Conservation (phyloP, 1,140 invertebrate species). For the Batillaria attramentaria region DNA sequence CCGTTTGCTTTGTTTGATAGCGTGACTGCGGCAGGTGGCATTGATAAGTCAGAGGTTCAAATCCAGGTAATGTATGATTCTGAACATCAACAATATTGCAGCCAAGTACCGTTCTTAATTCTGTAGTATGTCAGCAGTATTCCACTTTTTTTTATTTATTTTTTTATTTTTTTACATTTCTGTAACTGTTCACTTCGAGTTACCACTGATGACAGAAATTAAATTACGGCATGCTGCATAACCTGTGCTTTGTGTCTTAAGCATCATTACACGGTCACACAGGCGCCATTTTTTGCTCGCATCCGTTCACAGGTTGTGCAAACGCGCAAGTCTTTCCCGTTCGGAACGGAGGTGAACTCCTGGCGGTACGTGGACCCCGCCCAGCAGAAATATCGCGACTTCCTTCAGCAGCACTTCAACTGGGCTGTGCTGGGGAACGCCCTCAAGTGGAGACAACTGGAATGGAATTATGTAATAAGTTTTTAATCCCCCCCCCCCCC, state of each 20-base stretch:
- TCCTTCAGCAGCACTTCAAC: constrained; percentile 30
- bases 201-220: no score
- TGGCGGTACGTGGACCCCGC: background rate
- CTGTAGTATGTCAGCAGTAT: no score
- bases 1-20: background rate
- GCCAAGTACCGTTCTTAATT: no score
- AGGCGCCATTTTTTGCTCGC: no score
- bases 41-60: background rate
- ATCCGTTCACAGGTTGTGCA: constrained; percentile 9
- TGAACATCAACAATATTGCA: no score
- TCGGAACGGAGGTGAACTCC: background rate
- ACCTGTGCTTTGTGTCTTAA: no score
- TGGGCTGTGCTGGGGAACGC: constrained; percentile 30
- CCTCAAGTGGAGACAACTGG: constrained; percentile 22
- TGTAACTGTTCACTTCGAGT: no score
- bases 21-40: background rate
- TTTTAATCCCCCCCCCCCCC: no score
- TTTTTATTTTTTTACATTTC: background rate
- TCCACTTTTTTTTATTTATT: background rate
- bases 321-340: constrained; percentile 2
- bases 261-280: no score
- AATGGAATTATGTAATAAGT: constrained; percentile 16
- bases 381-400: constrained; percentile 25
- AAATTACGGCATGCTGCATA: no score
- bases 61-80: no score